These are phyloP conservation scores for Radopholus similis DNA, from an alignment of 1,140 invertebrate genomes.

Conservation along the genomic window DNA sequence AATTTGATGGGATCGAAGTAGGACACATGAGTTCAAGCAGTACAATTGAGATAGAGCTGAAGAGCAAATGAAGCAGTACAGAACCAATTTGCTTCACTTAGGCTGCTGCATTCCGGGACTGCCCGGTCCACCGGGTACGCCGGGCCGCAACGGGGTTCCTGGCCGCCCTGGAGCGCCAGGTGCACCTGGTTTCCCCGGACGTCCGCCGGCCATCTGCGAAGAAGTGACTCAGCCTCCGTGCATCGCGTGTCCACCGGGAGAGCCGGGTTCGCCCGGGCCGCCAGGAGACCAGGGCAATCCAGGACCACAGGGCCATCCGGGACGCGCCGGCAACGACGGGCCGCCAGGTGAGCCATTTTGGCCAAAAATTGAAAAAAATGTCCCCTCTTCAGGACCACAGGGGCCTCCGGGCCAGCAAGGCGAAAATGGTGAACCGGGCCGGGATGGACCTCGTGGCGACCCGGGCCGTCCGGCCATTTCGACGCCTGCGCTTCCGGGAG, in stretches of 20 bases:
- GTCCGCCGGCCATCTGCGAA: constrained; percentile 58
- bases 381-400: constrained; percentile 35
- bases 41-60: constrained; percentile 10
- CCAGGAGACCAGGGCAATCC: constrained; percentile 46
- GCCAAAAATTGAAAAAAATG: not conserved
- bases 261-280: constrained; percentile 25
- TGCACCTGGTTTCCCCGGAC: constrained; percentile 55
- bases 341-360: constrained; percentile 41
- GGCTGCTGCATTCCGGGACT: constrained; percentile 56
- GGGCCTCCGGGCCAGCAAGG: constrained; percentile 48
- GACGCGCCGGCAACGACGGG: constrained; percentile 50
- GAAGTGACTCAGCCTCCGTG: constrained; percentile 59
- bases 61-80: constrained; percentile 4
- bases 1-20: not conserved
- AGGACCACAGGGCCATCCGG: constrained; percentile 42
- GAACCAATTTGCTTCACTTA: constrained; percentile 8
- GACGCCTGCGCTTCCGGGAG: constrained; percentile 57
- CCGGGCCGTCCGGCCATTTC: constrained; percentile 59
- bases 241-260: constrained; percentile 55
- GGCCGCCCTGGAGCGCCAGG: constrained; percentile 53
- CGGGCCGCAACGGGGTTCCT: constrained; percentile 54
- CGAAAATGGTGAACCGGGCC: constrained; percentile 46
- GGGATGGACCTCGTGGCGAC: constrained; percentile 55
- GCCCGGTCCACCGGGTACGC: constrained; percentile 50
- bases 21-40: not conserved